A percentile compares a stretch with the other conserved stretches of the same genome.
Conservation (phyloP, 1,140 invertebrate species). For the Adelges cooleyi region DNA sequence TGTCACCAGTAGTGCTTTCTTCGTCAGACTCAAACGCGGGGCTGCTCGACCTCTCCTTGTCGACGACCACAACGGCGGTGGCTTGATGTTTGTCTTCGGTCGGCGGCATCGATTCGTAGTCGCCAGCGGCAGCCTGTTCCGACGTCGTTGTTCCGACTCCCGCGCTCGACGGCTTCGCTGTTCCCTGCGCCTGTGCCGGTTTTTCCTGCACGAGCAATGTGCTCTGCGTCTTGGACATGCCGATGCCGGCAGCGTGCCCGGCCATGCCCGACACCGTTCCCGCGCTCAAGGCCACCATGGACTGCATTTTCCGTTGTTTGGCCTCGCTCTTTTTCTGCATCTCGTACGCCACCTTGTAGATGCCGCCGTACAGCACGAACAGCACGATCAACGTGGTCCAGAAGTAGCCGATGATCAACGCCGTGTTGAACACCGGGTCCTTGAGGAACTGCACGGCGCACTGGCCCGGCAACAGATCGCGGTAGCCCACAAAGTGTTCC, state of each 20-base stretch:
- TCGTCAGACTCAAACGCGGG: constrained; percentile 94
- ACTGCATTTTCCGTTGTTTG: constrained; percentile 87
- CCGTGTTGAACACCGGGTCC: constrained; percentile 93
- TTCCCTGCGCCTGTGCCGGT: not conserved
- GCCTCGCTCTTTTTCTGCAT: constrained; percentile 97
- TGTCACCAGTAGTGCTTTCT: constrained; percentile 47
- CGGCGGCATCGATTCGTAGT: not conserved
- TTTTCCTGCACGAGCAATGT: constrained; percentile 15
- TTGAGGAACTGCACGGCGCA: constrained; percentile 97
- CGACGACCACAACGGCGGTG: constrained; percentile 41
- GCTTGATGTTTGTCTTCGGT: not conserved
- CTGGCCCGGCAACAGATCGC: constrained; percentile 73
- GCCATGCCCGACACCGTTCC: constrained; percentile 81
- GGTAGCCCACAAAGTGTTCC: constrained; percentile 91
- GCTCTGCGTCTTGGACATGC: constrained; percentile 38
- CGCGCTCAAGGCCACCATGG: constrained; percentile 77
- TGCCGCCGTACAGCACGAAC: constrained; percentile 90
- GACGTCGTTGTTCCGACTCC: not conserved
- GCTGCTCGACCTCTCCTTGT: constrained; percentile 83
- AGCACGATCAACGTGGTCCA: constrained; percentile 91
- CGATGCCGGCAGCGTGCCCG: constrained; percentile 71
- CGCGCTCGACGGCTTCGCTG: not conserved
- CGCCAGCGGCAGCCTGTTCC: not conserved
- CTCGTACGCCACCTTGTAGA: constrained; percentile 95
- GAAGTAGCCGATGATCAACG: constrained; percentile 96